phyloP scores from a whole-genome alignment of 2,113 vertebrate genomes.

The Willisornis vidua region DNA sequence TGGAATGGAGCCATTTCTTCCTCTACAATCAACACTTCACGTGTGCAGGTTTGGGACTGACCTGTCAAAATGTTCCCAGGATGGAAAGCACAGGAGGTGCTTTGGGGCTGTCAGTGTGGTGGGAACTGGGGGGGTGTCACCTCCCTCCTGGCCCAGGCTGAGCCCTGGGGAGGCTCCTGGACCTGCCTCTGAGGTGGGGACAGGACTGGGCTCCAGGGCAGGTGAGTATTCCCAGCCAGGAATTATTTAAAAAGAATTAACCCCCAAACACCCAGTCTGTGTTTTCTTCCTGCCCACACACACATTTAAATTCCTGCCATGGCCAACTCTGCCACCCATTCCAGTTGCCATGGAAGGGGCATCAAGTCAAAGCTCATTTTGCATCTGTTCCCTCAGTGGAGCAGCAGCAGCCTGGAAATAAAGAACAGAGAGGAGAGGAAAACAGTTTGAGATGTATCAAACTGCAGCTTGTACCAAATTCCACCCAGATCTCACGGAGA shows the following conservation, averaged over 20 bases:
- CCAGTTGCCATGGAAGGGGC: background rate
- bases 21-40: background rate
- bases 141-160: background rate
- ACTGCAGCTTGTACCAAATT: background rate
- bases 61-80: background rate
- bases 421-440: background rate
- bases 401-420: background rate
- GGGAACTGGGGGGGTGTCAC: rapidly evolving
- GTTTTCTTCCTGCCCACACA: background rate
- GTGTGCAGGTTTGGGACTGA: background rate
- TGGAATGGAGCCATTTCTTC: background rate
- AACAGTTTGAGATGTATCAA: background rate
- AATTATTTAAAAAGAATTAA: background rate
- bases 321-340: background rate
- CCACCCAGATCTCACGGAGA: background rate
- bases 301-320: rapidly evolving
- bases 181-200: background rate
- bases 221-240: background rate
- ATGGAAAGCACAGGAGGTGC: background rate
- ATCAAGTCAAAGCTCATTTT: background rate
- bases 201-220: background rate
- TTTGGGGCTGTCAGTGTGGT: background rate
- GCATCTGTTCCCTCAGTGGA: background rate
- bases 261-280: background rate
- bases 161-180: rapidly evolving